phyloP scores from a whole-genome alignment of 2,888 invertebrate genomes.

The Lysandra coridon region DNA sequence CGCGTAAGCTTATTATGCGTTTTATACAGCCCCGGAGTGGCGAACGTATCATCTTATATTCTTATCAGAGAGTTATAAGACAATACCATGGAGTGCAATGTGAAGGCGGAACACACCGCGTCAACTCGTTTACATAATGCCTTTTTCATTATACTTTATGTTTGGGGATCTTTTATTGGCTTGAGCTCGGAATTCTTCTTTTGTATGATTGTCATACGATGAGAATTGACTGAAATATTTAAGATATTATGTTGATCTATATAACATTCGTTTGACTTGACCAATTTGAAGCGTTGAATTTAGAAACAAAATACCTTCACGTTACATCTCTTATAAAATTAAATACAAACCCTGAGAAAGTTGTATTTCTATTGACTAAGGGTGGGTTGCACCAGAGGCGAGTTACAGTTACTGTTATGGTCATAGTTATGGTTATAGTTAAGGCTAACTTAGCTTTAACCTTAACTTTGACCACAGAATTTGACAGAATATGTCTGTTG shows the following conservation, averaged over 20 bases:
- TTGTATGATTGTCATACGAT: not conserved
- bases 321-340: too few relatives aligned
- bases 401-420: too few relatives aligned
- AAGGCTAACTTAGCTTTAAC: too few relatives aligned
- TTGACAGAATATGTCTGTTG: too few relatives aligned
- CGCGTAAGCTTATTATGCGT: not conserved
- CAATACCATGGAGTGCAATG: conserved; percentile 12
- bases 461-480: too few relatives aligned
- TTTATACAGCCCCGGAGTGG: not conserved
- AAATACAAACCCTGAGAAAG: too few relatives aligned
- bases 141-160: conserved; percentile 50
- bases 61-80: conserved; percentile 30
- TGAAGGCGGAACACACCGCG: not conserved
- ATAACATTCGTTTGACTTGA: too few relatives aligned
- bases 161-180: conserved; percentile 28
- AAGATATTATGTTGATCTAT: not conserved
- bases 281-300: too few relatives aligned
- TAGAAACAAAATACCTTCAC: too few relatives aligned
- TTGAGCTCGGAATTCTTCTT: conserved; percentile 2
- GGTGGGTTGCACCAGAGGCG: too few relatives aligned
- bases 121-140: conserved; percentile 50
- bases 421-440: too few relatives aligned
- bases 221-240: not conserved
- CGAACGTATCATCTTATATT: conserved; percentile 1
- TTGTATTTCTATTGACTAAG: too few relatives aligned